Percentiles rank a stretch among this genome's conserved stretches.
phyloP scores from a whole-genome alignment of 2,113 vertebrate genomes.

The Ceyx melanurus region DNA sequence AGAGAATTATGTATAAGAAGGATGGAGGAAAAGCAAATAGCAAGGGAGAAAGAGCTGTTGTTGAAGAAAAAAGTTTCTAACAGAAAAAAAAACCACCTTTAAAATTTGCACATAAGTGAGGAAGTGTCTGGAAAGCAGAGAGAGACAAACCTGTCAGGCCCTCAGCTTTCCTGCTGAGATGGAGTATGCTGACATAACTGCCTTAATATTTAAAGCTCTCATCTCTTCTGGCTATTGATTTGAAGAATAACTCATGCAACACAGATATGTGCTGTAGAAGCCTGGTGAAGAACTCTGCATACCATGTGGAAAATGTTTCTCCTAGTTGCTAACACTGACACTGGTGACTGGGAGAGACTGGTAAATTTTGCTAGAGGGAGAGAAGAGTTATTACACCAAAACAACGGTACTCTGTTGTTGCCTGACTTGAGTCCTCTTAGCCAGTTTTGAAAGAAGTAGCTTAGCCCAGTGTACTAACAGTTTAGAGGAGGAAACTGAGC shows the following conservation, averaged over 20 bases:
- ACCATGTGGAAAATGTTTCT: constrained; percentile 19
- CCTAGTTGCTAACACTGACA: constrained; percentile 39
- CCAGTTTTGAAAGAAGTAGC: constrained; percentile 12
- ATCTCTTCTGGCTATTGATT: constrained; percentile 49
- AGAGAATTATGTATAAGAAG: neutral
- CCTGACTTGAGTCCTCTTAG: neutral
- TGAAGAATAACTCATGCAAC: constrained; percentile 16
- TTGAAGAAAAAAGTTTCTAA: neutral
- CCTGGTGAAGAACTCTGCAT: neutral
- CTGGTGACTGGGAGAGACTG: constrained; percentile 29
- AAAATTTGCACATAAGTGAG: neutral
- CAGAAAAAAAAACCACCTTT: neutral
- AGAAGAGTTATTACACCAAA: constrained; percentile 19
- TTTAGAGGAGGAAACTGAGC: neutral
- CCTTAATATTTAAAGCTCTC: constrained; percentile 43
- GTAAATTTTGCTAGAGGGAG: constrained; percentile 17
- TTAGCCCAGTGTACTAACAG: neutral
- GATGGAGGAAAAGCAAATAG: neutral
- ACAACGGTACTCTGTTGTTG: constrained; percentile 18
- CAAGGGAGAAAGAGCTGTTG: neutral
- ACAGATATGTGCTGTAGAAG: neutral
- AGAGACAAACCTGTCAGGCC: neutral
- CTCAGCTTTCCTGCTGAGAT: neutral
- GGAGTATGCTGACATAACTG: neutral
- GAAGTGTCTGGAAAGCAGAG: neutral